Conservation (phyloP, 2,113 vertebrate genomes). For the Callipepla californica region DNA sequence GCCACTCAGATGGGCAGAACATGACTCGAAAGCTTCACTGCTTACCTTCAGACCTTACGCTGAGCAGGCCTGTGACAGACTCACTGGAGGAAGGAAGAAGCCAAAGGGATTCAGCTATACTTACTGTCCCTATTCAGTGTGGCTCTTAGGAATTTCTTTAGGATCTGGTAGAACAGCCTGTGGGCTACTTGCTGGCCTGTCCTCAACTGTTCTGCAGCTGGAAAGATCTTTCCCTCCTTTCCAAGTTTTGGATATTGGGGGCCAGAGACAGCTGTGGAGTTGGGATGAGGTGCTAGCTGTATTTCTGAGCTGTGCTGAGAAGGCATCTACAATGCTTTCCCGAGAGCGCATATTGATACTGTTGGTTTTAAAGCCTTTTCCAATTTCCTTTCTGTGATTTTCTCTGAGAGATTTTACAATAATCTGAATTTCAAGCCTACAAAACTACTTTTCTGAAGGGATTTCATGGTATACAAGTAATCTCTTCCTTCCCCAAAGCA, state of each 20-base stretch:
- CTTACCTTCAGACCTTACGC: background rate
- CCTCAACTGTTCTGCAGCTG: background rate
- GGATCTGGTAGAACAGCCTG: background rate
- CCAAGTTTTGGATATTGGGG: background rate
- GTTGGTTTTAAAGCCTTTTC: background rate
- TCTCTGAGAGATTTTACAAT: background rate
- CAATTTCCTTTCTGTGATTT: background rate
- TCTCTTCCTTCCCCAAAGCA: background rate
- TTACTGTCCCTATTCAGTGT: background rate
- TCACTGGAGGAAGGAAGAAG: background rate
- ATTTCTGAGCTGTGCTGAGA: background rate
- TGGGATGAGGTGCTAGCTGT: background rate
- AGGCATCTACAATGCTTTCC: background rate
- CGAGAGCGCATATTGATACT: accelerated
- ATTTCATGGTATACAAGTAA: background rate
- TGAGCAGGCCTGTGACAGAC: background rate
- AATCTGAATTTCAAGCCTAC: background rate
- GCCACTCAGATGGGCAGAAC: background rate
- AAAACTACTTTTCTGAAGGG: background rate
- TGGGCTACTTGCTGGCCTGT: background rate
- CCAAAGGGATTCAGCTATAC: background rate
- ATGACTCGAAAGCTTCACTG: background rate
- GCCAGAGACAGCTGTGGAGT: background rate
- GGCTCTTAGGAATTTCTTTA: background rate
- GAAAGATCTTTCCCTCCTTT: background rate